Conservation (phyloP, 2,113 vertebrate genomes). For the Uropsilus gracilis region DNA sequence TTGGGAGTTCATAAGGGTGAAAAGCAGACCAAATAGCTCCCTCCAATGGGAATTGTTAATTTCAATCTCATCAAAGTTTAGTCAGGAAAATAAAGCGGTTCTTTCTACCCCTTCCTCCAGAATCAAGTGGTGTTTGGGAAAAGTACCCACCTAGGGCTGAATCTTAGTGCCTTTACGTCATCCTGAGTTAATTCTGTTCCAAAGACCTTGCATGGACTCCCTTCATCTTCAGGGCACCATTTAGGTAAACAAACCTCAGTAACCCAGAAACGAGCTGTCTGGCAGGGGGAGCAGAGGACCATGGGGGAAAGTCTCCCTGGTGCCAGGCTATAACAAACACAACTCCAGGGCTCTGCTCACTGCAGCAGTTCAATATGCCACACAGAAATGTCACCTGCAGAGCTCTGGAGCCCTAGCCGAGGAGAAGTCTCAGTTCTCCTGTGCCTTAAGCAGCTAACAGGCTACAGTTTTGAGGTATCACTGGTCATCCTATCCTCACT, state of each 20-base stretch:
- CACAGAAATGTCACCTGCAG: not conserved
- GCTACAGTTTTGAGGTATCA: accelerated
- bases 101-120: not conserved
- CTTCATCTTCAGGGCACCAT: too few relatives aligned
- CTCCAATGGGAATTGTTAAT: not conserved
- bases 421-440: not conserved
- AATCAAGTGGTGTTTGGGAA: not conserved
- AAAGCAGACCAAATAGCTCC: not conserved
- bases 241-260: not conserved
- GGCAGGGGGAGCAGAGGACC: not conserved
- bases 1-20: not conserved
- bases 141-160: not conserved
- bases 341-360: not conserved
- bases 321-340: too few relatives aligned
- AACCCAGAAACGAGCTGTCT: not conserved
- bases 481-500: too few relatives aligned
- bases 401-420: not conserved
- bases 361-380: too few relatives aligned
- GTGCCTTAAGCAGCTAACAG: not conserved
- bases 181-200: not conserved
- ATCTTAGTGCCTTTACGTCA: not conserved
- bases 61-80: not conserved
- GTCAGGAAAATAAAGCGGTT: not conserved
- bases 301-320: not conserved
- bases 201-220: not conserved